These are phyloP conservation scores for Microtus montanus DNA, from an alignment of 2,113 vertebrate species.

Conservation along the genomic window DNA sequence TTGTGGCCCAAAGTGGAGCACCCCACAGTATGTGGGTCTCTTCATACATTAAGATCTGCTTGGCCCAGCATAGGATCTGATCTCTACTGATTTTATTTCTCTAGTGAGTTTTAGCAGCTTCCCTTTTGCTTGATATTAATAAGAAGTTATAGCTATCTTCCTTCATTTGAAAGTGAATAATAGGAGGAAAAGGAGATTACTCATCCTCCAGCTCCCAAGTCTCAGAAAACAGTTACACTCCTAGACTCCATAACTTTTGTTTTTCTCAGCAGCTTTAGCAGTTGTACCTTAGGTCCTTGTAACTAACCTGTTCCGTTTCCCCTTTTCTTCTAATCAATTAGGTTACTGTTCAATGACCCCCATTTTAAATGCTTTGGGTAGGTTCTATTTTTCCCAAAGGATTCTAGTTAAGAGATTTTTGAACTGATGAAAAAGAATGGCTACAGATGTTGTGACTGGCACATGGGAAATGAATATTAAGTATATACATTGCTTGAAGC, in stretches of 20 bases:
- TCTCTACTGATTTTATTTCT: not conserved
- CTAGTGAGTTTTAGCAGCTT: not conserved
- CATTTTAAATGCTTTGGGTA: not conserved
- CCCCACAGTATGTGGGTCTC: not conserved
- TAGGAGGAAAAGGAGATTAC: not conserved
- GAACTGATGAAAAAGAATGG: not conserved
- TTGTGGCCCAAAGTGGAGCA: not conserved
- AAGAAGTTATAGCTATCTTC: not conserved
- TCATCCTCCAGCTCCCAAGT: not conserved
- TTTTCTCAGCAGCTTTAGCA: not conserved
- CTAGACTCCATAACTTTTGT: not conserved
- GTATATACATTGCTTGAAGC: not conserved
- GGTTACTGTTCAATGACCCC: not conserved
- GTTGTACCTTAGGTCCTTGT: not conserved
- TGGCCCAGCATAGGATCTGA: not conserved
- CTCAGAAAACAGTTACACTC: not conserved
- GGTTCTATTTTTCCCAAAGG: not conserved
- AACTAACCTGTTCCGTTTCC: not conserved
- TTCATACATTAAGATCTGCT: not conserved
- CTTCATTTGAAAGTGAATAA: not conserved
- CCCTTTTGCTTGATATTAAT: not conserved
- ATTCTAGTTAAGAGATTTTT: not conserved
- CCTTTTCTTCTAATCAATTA: not conserved
- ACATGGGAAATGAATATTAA: not conserved
- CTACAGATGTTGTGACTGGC: not conserved